Base-by-base conservation (phyloP, 2,113 vertebrate genomes). In the Sula dactylatra region DNA sequence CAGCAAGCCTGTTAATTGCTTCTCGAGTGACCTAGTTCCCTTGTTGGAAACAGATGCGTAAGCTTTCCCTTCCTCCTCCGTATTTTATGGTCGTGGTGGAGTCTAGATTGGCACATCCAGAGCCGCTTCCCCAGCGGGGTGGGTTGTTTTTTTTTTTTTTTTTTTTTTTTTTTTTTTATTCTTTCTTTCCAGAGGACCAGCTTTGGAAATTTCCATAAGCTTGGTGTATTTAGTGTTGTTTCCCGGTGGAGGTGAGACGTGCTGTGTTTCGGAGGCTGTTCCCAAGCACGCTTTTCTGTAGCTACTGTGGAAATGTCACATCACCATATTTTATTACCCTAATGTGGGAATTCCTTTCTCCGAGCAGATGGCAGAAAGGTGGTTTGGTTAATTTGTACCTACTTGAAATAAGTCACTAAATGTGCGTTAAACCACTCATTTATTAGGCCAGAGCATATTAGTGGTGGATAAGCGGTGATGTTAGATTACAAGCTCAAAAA, bases 61-160 rank as follows among this genome's bases (percentile, higher is more conserved):
- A 83, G 71, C 78, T 61, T 49, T 61, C 47, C 71, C 52, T 82
- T 61, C 45, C 38, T 72, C 67, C 29, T 64, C 42, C 1, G 4
- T 24, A 2, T 70, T 52, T 65, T 36, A 5, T 27, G 21, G 18
- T 31, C 1, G 0, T 54, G 40, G 19, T 47, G 9, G 32, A 47
- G 32, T 24, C 54, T 59, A 25, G 25, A 44, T 27, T 32, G 42
- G 27, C 55, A 27, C 10, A 14, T 49, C 82, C 62, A 69, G 45
- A 47, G 20, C 67, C 2, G 0, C 45, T 70, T 50, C 32, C 27
- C 34, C 13, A 31, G n/a, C 3, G 0, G 12, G 31, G 16, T 34
- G 27, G 19, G 17, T 16, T 49, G 40, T 42, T 31, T 13, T n/a
- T 32, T 26, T 26, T 9, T 34, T 40, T 15, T 5, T 14, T 20